Percentiles rank a stretch among this genome's conserved stretches.
phyloP scores from a whole-genome alignment of 2,113 vertebrate species.

The Cololabis saira region DNA sequence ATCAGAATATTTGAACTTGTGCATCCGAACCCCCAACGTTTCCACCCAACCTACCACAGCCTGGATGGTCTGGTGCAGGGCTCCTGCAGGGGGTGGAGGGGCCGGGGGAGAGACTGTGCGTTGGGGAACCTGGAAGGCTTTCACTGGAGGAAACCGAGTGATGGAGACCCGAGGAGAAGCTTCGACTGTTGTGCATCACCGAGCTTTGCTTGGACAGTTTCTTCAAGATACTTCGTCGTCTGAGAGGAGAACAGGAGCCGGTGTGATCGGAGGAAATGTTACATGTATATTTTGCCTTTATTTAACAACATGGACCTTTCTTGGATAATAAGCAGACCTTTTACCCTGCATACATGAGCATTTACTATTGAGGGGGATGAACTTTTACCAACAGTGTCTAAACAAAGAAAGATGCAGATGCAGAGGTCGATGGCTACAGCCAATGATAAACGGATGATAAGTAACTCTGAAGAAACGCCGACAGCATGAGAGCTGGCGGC shows the following conservation, averaged over 20 bases:
- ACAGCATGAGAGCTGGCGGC: background rate
- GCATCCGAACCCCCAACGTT: too few relatives aligned
- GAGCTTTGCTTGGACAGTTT: conserved; percentile 93
- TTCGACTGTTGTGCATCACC: conserved; percentile 92
- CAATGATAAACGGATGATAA: conserved; percentile 4
- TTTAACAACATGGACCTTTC: background rate
- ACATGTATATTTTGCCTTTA: background rate
- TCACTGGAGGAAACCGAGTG: conserved; percentile 95
- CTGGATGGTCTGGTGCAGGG: conserved; percentile 85
- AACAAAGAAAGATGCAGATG: conserved; percentile 53
- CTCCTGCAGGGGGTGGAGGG: conserved; percentile 89
- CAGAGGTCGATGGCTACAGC: background rate
- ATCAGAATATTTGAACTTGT: background rate
- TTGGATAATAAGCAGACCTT: too few relatives aligned
- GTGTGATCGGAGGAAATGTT: background rate
- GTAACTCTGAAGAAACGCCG: conserved; percentile 18
- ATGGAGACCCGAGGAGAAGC: conserved; percentile 94
- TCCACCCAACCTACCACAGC: conserved; percentile 47
- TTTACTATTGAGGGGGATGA: too few relatives aligned
- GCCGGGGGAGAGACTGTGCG: conserved; percentile 92
- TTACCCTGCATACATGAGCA: background rate
- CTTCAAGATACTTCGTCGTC: conserved; percentile 90
- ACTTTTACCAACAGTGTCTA: background rate
- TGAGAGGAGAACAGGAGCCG: conserved; percentile 40
- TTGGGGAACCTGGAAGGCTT: conserved; percentile 96